Base-by-base conservation (phyloP, 92 coral and sea anemone species). In the Anthopleura xanthogrammica region DNA sequence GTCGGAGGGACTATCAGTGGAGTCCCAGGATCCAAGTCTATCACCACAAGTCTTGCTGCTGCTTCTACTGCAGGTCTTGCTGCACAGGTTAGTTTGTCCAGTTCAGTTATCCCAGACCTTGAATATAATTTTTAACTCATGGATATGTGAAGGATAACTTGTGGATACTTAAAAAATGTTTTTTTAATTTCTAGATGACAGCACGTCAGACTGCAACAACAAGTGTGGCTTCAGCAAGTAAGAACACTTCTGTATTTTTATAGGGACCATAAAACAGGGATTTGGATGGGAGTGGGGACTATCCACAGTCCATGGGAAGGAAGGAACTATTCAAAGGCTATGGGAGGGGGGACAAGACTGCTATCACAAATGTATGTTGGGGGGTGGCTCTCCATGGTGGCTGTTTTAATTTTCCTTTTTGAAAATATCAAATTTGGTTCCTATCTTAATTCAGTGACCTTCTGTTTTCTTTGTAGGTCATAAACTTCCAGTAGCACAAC, bases 161-260 rank as follows among this genome's bases (percentile, higher is more conserved):
- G 36, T 29, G 36, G 36, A 29, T 29, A 29, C 36, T 54, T 14
- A 11, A 54, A 54, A 4, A 54, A 54, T 70, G 60, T 81, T 42
- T 9, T 82, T 52, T 40, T 4, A 77, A 79, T 78, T 57, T 70
- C 16, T 55, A 84, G 91, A 83, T 87, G 83, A 60, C 87, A 66
- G 91, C 95, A 23, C 93, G 88, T 6, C 91, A 81, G 42, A 87
- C 90, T 43, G 87, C 91, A 46, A 78, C 96, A 54, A 83, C 95
- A 12, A 83, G 92, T 52, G 91, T 91, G 79, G 93, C 93, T 39
- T 87, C 95, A 24, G 95, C 93, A 89, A 87, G 95, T 91, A 91
- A 85, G 93, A 22, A 77, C 22, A 36, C 52, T 50, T 41, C 16
- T 12, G 29, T 14, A n/a, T 64, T 64, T 29, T 62, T 20, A 19